Evolutionary conservation across 2,888 invertebrate species (phyloP).

Genomic region (Alentia gelatinosa): DNA sequence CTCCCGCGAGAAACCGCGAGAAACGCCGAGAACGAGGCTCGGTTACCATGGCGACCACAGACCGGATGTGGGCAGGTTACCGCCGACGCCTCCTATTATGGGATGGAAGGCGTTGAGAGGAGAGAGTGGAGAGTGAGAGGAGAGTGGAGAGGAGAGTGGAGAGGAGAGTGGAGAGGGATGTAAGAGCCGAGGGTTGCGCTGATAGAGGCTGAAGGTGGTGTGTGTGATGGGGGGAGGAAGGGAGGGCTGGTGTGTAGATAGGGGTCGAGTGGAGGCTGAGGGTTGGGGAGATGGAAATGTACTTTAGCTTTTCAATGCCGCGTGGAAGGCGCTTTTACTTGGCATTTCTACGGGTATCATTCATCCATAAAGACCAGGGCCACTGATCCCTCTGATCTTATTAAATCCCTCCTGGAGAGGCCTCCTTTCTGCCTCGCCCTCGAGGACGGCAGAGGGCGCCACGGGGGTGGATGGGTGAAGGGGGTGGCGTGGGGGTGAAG

Average conservation of each 20-base stretch:
- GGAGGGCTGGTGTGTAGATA: background rate
- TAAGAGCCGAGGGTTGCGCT: background rate
- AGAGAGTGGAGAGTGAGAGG: background rate
- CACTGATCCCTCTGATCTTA: background rate
- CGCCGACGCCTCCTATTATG: background rate
- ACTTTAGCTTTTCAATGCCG: background rate
- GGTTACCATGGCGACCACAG: background rate
- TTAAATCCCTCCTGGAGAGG: background rate
- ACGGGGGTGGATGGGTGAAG: background rate
- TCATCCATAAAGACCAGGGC: background rate
- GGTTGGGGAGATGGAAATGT: background rate
- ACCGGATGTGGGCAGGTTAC: background rate
- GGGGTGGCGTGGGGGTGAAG: background rate
- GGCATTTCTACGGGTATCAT: background rate
- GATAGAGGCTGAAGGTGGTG: background rate
- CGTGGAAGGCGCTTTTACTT: background rate
- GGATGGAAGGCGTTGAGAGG: background rate
- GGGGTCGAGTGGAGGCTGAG: background rate
- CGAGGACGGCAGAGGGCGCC: background rate
- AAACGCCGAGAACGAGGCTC: background rate
- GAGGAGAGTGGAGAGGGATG: background rate
- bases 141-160: background rate
- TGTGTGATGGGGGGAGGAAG: background rate
- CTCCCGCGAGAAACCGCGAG: background rate
- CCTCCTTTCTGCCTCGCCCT: background rate